Evolutionary conservation across 2,113 vertebrate species (phyloP), one percentile per base, ranked within the genome.

Genomic region (Triplophysa rosa): DNA sequence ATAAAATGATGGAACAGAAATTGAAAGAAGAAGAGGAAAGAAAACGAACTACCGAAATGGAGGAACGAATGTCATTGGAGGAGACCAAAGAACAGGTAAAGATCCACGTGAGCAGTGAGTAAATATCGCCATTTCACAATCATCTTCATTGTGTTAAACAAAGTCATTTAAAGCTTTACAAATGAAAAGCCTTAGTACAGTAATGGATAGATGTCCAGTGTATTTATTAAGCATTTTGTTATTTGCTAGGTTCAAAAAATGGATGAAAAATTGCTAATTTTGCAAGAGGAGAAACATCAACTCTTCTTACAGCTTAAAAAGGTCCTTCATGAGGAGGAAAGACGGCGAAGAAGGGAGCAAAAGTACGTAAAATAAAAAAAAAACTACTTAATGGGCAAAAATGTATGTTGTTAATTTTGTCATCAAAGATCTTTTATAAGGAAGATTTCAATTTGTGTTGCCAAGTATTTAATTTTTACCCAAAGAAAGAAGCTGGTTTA

Each of bases 1-100:
- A 97, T 78, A 97, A 97, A 86, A 97, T 97, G 95, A 97, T 97
- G 96, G 96, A 97, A 83, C 96, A 97, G 90, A 97, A 97, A 79
- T 92, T 97, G 93, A 95, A 93, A 58, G 96, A 97, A 79, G 96
- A 97, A 81, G 94, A 97, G 78, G 95, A 97, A 83, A 89, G 96
- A 83, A 93, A 96, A 49, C 91, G 94, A 86, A 95, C 95, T 76
- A 97, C 97, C 80, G 96, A 97, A 84, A 95, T 96, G 79, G 95
- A 97, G 87, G 96, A 97, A 78, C 89, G 96, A 80, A 97, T 97
- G 96, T 97, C 96, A 4, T 82, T 97, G 80, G 96, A 97, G 75
- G 96, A 97, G 87, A 97, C 96, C 49, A 95, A 95, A 82, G 93
- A 94, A 49, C 93, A 94, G 92, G 93, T 94, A 26, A 8, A 54